Conservation (phyloP, 2,797 vertebrate species). For the Molossus molossus region DNA sequence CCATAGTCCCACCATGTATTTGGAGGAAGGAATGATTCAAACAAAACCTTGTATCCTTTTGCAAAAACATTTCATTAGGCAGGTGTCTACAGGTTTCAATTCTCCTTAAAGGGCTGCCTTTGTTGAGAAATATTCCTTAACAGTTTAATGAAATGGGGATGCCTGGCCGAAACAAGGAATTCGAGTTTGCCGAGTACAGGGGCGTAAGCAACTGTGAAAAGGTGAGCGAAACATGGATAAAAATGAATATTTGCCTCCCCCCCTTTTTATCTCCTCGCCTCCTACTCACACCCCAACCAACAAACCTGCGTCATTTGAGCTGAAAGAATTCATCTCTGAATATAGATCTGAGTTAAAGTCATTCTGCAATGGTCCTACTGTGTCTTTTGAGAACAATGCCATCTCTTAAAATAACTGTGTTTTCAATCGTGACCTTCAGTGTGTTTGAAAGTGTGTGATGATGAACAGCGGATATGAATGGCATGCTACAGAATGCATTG, state of each 20-base stretch:
- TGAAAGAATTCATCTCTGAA: conserved; percentile 75
- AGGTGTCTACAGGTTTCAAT: conserved; percentile 35
- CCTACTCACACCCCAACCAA: conserved; percentile 76
- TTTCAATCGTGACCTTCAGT: conserved; percentile 82
- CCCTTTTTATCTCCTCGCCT: conserved; percentile 55
- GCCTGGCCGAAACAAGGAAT: neutral
- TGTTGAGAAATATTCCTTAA: conserved; percentile 53
- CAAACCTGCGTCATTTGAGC: conserved; percentile 78
- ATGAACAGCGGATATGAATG: conserved; percentile 77
- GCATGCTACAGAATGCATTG: conserved; percentile 16
- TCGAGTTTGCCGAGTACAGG: conserved; percentile 36
- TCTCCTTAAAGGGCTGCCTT: neutral
- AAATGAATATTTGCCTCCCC: conserved; percentile 28
- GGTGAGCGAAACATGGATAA: conserved; percentile 54
- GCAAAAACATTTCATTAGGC: neutral
- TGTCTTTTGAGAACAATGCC: conserved; percentile 84
- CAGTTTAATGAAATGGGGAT: conserved; percentile 52
- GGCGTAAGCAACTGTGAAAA: conserved; percentile 65
- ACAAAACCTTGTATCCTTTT: conserved; percentile 11
- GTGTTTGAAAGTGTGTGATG: conserved; percentile 73
- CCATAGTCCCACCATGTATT: neutral
- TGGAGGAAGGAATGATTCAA: neutral
- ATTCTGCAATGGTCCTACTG: conserved; percentile 76
- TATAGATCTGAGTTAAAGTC: conserved; percentile 82
- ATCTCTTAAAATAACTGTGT: conserved; percentile 85